These are phyloP conservation scores for Cossypha niveicapilla DNA, from an alignment of 2,797 vertebrate species.

Conservation along the genomic window DNA sequence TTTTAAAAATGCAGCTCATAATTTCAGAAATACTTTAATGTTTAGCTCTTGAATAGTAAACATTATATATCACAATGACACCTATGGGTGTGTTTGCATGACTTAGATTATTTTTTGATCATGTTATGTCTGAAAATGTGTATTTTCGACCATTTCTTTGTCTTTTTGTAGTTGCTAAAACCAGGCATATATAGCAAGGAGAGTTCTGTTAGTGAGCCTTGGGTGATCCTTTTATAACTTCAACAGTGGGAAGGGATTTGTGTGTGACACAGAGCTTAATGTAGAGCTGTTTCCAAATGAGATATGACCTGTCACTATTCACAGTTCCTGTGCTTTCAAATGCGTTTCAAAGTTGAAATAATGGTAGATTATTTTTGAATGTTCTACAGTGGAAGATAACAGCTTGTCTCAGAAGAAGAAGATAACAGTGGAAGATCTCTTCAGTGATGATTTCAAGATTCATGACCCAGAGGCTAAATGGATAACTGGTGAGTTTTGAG, in stretches of 20 bases:
- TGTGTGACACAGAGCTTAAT: not conserved
- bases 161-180: not conserved
- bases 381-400: conserved; percentile 87
- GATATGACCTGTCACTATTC: not conserved
- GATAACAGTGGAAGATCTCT: conserved; percentile 89
- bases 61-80: not conserved
- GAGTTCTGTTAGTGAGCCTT: not conserved
- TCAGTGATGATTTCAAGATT: conserved; percentile 85
- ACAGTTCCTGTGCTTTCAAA: not conserved
- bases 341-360: not conserved
- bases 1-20: rapidly evolving
- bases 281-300: not conserved
- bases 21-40: not conserved
- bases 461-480: conserved; percentile 91
- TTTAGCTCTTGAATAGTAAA: not conserved
- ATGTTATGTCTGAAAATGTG: not conserved
- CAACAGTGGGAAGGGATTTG: not conserved
- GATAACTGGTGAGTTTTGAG: conserved; percentile 85
- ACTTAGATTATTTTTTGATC: not conserved
- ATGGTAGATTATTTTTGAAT: not conserved
- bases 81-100: not conserved
- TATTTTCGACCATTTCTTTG: not conserved
- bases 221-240: not conserved
- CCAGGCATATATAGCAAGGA: not conserved
- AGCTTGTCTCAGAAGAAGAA: conserved; percentile 92